Conservation (phyloP, 2,113 vertebrate species). For the Cebus imitator region DNA sequence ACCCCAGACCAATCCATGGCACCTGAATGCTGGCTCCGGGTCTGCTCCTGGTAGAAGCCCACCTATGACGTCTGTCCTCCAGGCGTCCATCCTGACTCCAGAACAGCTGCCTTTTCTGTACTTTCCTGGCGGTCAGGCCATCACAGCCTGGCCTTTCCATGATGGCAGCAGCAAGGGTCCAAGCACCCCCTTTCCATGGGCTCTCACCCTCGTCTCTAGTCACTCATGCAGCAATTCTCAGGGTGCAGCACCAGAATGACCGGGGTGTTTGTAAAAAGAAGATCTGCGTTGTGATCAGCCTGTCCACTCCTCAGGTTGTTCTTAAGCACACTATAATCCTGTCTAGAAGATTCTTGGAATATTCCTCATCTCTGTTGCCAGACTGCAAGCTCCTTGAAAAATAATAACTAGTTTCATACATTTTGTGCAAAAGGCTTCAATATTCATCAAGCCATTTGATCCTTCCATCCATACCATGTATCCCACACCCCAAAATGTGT, state of each 20-base stretch:
- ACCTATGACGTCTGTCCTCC: neutral
- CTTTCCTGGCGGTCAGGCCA: neutral
- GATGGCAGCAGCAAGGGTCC: neutral
- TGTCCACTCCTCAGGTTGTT: neutral
- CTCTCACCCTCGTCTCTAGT: neutral
- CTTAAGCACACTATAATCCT: neutral
- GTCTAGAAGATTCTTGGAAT: neutral
- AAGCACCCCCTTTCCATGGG: neutral
- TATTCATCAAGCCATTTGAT: neutral
- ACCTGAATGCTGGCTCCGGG: neutral
- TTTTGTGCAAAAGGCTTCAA: conserved; percentile 27
- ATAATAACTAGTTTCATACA: neutral
- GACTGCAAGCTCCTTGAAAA: neutral
- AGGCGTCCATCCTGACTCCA: neutral
- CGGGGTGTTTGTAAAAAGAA: neutral
- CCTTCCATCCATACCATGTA: neutral
- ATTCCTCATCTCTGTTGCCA: neutral
- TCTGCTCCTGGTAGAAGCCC: neutral
- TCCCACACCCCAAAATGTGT: no score
- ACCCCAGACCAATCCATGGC: fast-evolving
- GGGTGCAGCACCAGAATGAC: neutral
- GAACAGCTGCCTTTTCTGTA: neutral
- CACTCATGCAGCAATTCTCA: no score
- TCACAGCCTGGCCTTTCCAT: neutral
- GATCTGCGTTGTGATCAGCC: neutral